These are phyloP conservation scores for Heteromurus nitidus DNA, from an alignment of 2,888 invertebrate genomes.

Conservation along the genomic window DNA sequence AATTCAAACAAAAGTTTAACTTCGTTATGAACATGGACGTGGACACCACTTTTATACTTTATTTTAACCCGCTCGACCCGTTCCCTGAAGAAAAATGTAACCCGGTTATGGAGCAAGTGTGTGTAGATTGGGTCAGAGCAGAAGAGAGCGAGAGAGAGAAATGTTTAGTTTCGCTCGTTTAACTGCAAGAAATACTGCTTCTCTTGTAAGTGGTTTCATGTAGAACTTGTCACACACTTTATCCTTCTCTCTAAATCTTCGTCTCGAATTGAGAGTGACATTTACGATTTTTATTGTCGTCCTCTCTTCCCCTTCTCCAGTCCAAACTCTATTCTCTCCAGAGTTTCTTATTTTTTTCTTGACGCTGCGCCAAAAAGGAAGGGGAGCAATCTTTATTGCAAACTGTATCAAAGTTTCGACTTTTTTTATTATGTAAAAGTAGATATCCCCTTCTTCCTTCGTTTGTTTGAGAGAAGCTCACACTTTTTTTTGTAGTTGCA, in stretches of 20 bases:
- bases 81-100: not conserved
- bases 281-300: conserved; percentile 63
- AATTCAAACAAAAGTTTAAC: too few relatives aligned
- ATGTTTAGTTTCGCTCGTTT: conserved; percentile 54
- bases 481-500: conserved; percentile 12
- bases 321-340: not conserved
- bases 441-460: not conserved
- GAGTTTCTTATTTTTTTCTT: conserved; percentile 34
- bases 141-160: too few relatives aligned
- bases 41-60: too few relatives aligned
- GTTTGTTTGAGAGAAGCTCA: too few relatives aligned
- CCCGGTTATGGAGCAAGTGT: conserved; percentile 9
- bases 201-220: conserved; percentile 62
- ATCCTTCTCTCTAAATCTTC: conserved; percentile 57
- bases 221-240: conserved; percentile 63
- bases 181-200: conserved; percentile 33
- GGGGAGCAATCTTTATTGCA: conserved; percentile 40
- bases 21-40: too few relatives aligned
- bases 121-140: conserved; percentile 42
- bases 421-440: conserved; percentile 15
- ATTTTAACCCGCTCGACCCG: not conserved
- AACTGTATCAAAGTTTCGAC: conserved; percentile 53
- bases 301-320: conserved; percentile 24
- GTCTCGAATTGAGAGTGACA: conserved; percentile 61
- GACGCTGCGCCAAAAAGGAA: conserved; percentile 52